Base-by-base conservation (phyloP, 2,888 invertebrate genomes). In the Diadegma fenestrale region DNA sequence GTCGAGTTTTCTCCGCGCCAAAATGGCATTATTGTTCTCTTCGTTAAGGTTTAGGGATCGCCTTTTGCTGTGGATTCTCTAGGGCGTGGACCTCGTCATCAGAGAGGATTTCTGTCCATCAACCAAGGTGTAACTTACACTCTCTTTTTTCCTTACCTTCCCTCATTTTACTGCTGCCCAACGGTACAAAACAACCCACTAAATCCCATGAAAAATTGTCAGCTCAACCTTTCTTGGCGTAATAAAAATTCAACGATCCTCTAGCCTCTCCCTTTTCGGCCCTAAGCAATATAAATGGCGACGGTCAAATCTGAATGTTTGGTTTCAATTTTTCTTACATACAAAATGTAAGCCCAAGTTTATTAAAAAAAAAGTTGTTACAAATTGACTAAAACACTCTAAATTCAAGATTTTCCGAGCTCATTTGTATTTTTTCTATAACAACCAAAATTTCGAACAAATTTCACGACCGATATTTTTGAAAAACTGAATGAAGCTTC, bases 71-170 rank as follows among this genome's bases (percentile, higher is more conserved):
- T 19, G 81, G 37, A 77, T 80, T 77, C 10, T 12, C 58, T 22
- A 51, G 61, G 75, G 82, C 79, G 79, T 82, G 82, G 69, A 61
- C 68, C 75, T 79, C 78, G 73, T 85, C 82, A 82, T 82, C 79
- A 26, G 54, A 43, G 75, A 72, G 76, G 41, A 51, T 80, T 66
- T 72, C 75, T 76, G 73, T 66, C 71, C 85, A 64, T 82, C 85
- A 48, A 61, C 81, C 81, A 41, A 79, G 82, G 82, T 85, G 85
- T 85, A 85, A 85, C 82, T 64, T 82, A 82, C 79, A 80, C 82
- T 43, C 79, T 73, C 37, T 51, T 30, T 71, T 69, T 81, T 77
- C 12, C 41, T 45, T 22, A 66, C 61, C 37, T 30, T 66, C 43
- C 41, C 12, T 71, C 75, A 66, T 61, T 77, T 66, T 68, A 61